These are phyloP conservation scores for Collichthys lucidus DNA, from an alignment of 2,113 vertebrate genomes.

Conservation along the genomic window DNA sequence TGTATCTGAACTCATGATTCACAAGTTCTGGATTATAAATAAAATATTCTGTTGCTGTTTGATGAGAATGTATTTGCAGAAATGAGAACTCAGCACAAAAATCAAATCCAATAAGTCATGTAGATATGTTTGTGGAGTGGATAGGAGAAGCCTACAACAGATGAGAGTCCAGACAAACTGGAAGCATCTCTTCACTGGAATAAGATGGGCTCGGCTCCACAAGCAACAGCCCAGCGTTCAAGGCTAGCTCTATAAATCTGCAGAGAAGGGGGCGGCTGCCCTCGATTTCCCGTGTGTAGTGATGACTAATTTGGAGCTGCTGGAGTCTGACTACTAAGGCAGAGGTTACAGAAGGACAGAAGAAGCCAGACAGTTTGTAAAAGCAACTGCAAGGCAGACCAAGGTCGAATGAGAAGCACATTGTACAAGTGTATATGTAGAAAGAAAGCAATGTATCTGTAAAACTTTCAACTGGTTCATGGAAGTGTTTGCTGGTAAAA, in stretches of 20 bases:
- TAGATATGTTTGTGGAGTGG: constrained; percentile 36
- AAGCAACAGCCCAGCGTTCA: constrained; percentile 77
- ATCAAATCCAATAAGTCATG: constrained; percentile 48
- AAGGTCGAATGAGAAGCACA: neutral
- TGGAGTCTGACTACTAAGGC: constrained; percentile 58
- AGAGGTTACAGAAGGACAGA: constrained; percentile 66
- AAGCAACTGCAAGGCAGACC: neutral
- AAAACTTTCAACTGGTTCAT: neutral
- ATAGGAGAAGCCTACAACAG: neutral
- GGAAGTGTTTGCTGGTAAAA: neutral
- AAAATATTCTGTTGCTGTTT: constrained; percentile 11
- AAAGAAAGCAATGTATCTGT: neutral
- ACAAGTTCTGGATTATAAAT: neutral
- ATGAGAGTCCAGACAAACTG: constrained; percentile 40
- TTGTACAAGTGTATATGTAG: neutral
- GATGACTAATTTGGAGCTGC: constrained; percentile 74
- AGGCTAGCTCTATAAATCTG: constrained; percentile 88
- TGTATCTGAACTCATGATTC: constrained; percentile 15
- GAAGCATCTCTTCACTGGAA: constrained; percentile 51
- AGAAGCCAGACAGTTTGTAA: constrained; percentile 31
- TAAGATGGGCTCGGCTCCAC: constrained; percentile 67
- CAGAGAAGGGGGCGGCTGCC: neutral
- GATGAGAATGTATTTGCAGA: constrained; percentile 1
- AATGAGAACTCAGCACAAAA: constrained; percentile 17
- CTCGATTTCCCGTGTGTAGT: constrained; percentile 41